Evolutionary conservation across 2,888 invertebrate genomes (phyloP).

Genomic region (Hypomecis atomaria): DNA sequence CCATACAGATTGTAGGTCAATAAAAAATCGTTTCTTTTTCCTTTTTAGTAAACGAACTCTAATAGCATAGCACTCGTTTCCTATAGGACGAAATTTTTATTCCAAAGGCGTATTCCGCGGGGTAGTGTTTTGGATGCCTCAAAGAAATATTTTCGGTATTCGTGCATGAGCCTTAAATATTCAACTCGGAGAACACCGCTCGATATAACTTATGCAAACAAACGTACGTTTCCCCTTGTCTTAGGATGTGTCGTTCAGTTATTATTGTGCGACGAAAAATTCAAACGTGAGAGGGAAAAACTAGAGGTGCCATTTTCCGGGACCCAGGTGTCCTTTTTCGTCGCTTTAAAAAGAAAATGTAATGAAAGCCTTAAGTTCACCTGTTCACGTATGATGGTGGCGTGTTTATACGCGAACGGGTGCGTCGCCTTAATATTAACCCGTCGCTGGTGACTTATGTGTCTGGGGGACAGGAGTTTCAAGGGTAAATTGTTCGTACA

Average conservation of each 20-base stretch:
- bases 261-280: conserved; percentile 42
- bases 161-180: conserved; percentile 34
- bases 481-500: too few relatives aligned
- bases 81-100: conserved; percentile 62
- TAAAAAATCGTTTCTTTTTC: too few relatives aligned
- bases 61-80: conserved; percentile 57
- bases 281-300: conserved; percentile 45
- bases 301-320: conserved; percentile 47
- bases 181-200: conserved; percentile 33
- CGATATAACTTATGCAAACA: conserved; percentile 69
- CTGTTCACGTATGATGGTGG: conserved; percentile 36
- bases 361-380: conserved; percentile 55
- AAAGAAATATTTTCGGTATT: conserved; percentile 66
- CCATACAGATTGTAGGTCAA: too few relatives aligned
- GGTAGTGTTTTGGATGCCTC: conserved; percentile 65
- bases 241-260: conserved; percentile 54
- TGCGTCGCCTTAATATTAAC: conserved; percentile 48
- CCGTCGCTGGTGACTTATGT: too few relatives aligned
- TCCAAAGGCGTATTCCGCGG: conserved; percentile 61
- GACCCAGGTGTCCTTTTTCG: conserved; percentile 63
- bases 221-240: conserved; percentile 52
- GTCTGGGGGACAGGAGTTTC: too few relatives aligned
- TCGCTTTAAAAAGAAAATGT: conserved; percentile 54
- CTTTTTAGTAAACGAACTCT: too few relatives aligned
- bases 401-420: conserved; percentile 46